Conservation (phyloP, 30 jellyfish, hydroid and myxozoan species). For the Phacellophora camtschatica region DNA sequence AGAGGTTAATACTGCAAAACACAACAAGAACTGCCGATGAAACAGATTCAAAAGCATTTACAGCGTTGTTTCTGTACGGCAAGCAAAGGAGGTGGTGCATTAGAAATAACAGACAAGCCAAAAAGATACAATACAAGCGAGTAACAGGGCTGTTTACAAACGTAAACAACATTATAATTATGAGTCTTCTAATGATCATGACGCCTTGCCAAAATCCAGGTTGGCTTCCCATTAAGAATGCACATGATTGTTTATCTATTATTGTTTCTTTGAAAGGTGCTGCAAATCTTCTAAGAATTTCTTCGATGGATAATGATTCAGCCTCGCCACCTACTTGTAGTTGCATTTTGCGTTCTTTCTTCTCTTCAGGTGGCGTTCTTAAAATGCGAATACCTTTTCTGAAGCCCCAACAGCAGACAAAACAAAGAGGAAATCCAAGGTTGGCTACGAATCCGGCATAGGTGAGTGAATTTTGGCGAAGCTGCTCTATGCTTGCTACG, state of each 20-base stretch:
- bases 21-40: conserved; percentile 68
- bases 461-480: conserved; percentile 14
- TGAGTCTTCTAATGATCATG: conserved; percentile 69
- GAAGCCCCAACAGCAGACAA: conserved; percentile 17
- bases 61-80: conserved; percentile 64
- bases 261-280: conserved; percentile 55
- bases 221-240: background rate
- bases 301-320: conserved; percentile 13
- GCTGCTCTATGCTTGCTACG: conserved; percentile 37
- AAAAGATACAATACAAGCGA: conserved; percentile 62
- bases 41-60: conserved; percentile 65
- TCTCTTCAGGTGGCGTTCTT: background rate
- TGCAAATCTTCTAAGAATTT: conserved; percentile 69
- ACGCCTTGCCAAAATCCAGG: conserved; percentile 98
- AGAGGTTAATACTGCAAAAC: conserved; percentile 81
- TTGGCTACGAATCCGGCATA: conserved; percentile 66
- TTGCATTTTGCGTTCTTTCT: background rate
- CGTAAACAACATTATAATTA: conserved; percentile 65
- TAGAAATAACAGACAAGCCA: conserved; percentile 75
- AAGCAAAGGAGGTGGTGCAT: conserved; percentile 75
- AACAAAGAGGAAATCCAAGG: conserved; percentile 73
- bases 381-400: background rate
- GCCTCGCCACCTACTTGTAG: background rate
- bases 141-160: conserved; percentile 80
- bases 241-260: background rate